Evolutionary conservation across 2,888 invertebrate species (phyloP), one percentile per base, ranked within the genome.

Genomic region (Heliconius ethilla): DNA sequence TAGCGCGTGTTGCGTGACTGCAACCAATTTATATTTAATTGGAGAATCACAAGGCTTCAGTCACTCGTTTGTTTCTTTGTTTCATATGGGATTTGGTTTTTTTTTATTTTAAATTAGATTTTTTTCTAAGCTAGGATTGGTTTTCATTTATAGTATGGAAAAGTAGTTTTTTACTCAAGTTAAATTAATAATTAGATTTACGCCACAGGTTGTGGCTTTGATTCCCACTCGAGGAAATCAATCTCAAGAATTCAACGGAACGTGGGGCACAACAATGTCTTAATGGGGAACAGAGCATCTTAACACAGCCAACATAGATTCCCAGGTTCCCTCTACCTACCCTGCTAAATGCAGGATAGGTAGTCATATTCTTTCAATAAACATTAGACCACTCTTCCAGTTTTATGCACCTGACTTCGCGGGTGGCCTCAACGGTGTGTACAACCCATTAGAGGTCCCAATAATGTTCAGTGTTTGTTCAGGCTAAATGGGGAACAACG

Each of bases 401-500:
- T 81, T 81, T 72, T 29, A 70, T 70, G 29, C 74, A 70, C 45
- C 78, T 70, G 80, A 62, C 83, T 33, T 80, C 78, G 84, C 84
- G 88, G 87, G 88, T 85, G 84, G 83, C 82, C 84, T 78, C 51
- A 78, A 80, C 84, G 83, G 85, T 86, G 85, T 87, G 83, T 77
- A 37, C 67, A 83, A 80, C 67, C 69, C 80, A 82, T 85, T 85
- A 83, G 82, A 79, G 73, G 79, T 77, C 78, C 83, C 84, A 86
- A 87, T 85, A 82, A 88, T 85, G 83, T 83, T 75, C 51, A 78
- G 80, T 70, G 81, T 83, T 83, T 84, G 83, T 81, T 75, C 79
- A 82, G 77, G 79, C 82, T 85, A 84, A 86, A 85, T 82, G 80
- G 81, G 81, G 77, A 83, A 76, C 84, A 85, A 85, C 83, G 85